Conservation (phyloP, 2,888 invertebrate genomes). For the Athalia cordata region DNA sequence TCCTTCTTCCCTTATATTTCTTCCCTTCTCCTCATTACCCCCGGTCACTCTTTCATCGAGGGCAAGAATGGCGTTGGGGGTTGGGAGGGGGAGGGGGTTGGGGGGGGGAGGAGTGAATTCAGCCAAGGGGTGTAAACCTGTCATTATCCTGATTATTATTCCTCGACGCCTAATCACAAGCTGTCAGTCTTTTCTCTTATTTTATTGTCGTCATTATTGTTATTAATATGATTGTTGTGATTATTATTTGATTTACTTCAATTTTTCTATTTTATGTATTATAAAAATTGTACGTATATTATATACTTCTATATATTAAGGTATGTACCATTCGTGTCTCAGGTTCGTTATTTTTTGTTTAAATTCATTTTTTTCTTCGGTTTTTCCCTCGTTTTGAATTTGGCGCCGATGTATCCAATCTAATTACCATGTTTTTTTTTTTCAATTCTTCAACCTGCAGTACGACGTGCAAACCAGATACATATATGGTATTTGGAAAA, state of each 20-base stretch:
- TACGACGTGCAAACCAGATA: too few species aligned
- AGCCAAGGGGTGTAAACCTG: conserved; percentile 65
- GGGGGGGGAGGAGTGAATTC: neutral
- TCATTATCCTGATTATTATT: conserved; percentile 71
- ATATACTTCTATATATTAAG: too few species aligned
- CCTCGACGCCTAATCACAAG: conserved; percentile 68
- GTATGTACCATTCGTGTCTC: neutral
- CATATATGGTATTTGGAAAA: too few species aligned
- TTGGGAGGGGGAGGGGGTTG: conserved; percentile 33
- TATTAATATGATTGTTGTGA: conserved; percentile 60
- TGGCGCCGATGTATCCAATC: too few species aligned
- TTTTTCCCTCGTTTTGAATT: neutral
- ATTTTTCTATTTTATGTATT: neutral
- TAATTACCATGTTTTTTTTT: too few species aligned
- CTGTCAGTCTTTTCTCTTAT: conserved; percentile 63
- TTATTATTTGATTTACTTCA: conserved; percentile 8
- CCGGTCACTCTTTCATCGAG: conserved; percentile 17
- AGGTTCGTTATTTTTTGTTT: conserved; percentile 34
- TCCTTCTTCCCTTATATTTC: conserved; percentile 15
- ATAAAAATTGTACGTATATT: too few species aligned
- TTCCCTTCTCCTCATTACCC: conserved; percentile 30
- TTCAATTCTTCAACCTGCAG: too few species aligned
- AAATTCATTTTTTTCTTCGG: conserved; percentile 21
- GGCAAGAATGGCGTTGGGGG: conserved; percentile 50
- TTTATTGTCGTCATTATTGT: conserved; percentile 60